A percentile compares a stretch with the other conserved stretches of the same genome.
Evolutionary conservation across 2,888 invertebrate genomes (phyloP).

Genomic region (Agrilus biguttatus): DNA sequence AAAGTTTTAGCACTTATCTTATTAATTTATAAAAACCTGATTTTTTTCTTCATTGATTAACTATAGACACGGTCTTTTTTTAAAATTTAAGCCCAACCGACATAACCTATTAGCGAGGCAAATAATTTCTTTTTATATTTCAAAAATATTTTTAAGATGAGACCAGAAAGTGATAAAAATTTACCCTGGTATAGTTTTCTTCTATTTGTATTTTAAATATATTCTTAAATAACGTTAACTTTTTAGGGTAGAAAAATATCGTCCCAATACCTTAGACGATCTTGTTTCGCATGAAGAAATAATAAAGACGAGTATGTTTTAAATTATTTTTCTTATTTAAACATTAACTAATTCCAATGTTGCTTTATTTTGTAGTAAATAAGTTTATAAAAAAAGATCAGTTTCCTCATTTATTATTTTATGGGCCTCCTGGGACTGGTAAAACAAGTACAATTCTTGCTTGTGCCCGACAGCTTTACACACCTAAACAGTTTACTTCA

Average conservation of each 20-base stretch:
- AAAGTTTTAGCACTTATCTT: no score
- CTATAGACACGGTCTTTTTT: no score
- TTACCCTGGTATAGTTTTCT: conserved; percentile 5
- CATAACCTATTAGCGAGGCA: no score
- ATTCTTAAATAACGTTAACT: conserved; percentile 1
- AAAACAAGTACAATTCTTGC: conserved; percentile 97
- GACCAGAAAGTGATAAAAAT: no score
- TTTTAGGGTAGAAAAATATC: conserved; percentile 94
- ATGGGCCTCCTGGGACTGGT: conserved; percentile 97
- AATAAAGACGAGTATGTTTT: conserved; percentile 69
- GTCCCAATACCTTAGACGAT: conserved; percentile 81
- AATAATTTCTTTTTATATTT: no score
- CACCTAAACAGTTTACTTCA: conserved; percentile 77
- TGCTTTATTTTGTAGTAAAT: conserved; percentile 42
- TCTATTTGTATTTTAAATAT: background rate
- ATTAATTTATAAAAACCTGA: no score
- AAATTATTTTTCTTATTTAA: conserved; percentile 12
- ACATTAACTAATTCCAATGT: background rate
- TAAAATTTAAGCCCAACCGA: no score
- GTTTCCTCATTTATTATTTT: conserved; percentile 89
- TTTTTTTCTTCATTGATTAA: no score
- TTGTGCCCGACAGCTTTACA: conserved; percentile 84
- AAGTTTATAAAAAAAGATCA: conserved; percentile 84
- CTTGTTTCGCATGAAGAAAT: conserved; percentile 96
- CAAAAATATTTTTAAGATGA: no score